Percentiles rank a stretch among this genome's conserved stretches.
phyloP scores from a whole-genome alignment of 2,888 invertebrate genomes.

The Coleophora flavipennella region DNA sequence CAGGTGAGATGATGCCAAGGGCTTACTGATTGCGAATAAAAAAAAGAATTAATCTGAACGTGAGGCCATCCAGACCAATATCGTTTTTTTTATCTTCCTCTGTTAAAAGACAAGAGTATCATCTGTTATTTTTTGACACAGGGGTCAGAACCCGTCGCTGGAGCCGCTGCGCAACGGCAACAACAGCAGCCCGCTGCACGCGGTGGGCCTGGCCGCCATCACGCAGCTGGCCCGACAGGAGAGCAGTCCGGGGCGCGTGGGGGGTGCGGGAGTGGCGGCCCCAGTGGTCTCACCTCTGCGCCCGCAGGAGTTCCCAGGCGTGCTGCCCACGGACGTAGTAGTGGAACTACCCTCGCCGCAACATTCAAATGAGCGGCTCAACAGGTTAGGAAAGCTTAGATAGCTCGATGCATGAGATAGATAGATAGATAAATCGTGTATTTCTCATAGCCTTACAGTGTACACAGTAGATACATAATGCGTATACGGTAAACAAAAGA shows the following conservation, averaged over 20 bases:
- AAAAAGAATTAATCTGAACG: too few species aligned
- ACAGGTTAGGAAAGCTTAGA: conserved; percentile 22
- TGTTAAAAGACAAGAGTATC: too few species aligned
- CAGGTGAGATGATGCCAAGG: too few species aligned
- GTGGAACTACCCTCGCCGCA: conserved; percentile 58
- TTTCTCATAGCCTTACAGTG: too few species aligned
- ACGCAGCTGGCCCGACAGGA: conserved; percentile 81
- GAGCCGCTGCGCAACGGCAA: conserved; percentile 68
- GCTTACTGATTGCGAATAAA: too few species aligned
- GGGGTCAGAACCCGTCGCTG: conserved; percentile 44
- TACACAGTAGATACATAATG: too few species aligned
- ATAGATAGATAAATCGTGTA: not conserved
- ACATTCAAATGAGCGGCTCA: conserved; percentile 31
- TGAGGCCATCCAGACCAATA: too few species aligned
- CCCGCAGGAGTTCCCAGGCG: conserved; percentile 57
- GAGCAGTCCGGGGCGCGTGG: conserved; percentile 33
- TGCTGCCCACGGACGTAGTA: conserved; percentile 63
- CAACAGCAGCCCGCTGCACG: conserved; percentile 76
- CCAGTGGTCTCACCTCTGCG: conserved; percentile 25
- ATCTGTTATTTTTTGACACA: too few species aligned
- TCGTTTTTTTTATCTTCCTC: too few species aligned
- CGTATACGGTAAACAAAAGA: too few species aligned
- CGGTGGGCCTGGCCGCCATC: conserved; percentile 84
- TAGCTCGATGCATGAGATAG: not conserved
- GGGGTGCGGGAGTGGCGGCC: conserved; percentile 40